phyloP scores from a whole-genome alignment of 2,888 invertebrate genomes.

The Noctua pronuba region DNA sequence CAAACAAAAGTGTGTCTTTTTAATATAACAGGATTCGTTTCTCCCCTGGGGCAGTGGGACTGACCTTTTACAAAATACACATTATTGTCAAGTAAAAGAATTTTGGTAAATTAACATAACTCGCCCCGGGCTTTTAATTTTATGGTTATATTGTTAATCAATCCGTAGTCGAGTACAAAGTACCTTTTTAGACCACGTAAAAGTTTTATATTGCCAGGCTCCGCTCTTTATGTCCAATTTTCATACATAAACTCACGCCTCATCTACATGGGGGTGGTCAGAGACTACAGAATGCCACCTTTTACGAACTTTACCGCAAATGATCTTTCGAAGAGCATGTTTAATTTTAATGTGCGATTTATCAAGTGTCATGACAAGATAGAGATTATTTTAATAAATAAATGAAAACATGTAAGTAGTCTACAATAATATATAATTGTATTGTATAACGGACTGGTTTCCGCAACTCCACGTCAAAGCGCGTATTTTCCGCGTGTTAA shows the following conservation, averaged over 20 bases:
- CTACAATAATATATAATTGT: background rate
- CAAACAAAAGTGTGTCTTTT: slow-evolving; percentile 44
- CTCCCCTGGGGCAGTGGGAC: slow-evolving; percentile 31
- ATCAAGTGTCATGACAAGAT: background rate
- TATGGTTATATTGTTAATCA: slow-evolving; percentile 3
- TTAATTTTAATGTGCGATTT: background rate
- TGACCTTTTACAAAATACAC: slow-evolving; percentile 30
- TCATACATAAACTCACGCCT: background rate
- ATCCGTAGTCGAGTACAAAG: background rate
- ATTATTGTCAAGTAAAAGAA: slow-evolving; percentile 3
- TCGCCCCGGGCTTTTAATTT: slow-evolving; percentile 7
- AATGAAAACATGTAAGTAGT: background rate
- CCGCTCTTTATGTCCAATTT: background rate
- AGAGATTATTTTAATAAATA: background rate
- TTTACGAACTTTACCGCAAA: background rate
- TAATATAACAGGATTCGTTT: slow-evolving; percentile 32
- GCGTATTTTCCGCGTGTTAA: no score
- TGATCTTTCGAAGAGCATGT: background rate
- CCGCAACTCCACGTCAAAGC: no score
- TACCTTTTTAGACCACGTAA: background rate
- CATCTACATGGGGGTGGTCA: background rate
- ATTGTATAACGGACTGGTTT: no score
- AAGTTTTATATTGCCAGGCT: background rate
- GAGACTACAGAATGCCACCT: background rate
- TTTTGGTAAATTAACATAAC: slow-evolving; percentile 27